Percentiles rank a stretch among this genome's conserved stretches.
These are phyloP conservation scores for Hemiscyllium ocellatum DNA, from an alignment of 2,113 vertebrate species.

Conservation along the genomic window DNA sequence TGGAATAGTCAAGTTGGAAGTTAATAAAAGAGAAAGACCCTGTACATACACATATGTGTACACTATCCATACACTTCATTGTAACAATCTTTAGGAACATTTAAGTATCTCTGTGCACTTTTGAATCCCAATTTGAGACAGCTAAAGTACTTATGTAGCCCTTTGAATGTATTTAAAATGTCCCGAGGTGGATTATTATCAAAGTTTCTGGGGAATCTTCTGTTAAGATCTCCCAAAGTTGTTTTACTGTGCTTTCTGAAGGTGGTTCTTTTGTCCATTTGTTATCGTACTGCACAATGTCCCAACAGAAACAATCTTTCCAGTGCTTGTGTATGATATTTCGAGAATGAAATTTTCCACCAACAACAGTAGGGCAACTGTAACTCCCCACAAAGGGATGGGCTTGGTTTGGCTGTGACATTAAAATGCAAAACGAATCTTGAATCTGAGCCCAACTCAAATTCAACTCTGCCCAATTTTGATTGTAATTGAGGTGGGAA, in stretches of 20 bases:
- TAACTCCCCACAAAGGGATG: neutral
- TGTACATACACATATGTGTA: neutral
- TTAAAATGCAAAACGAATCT: neutral
- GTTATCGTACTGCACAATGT: neutral
- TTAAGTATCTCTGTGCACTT: neutral
- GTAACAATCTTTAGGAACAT: neutral
- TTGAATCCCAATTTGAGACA: neutral
- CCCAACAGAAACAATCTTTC: neutral
- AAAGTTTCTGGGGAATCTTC: neutral
- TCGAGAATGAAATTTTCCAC: neutral
- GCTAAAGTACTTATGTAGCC: neutral
- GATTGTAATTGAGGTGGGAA: neutral
- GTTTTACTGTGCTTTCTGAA: neutral
- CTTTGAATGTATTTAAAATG: neutral
- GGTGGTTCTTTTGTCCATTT: neutral
- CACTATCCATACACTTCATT: neutral
- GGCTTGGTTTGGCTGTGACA: neutral
- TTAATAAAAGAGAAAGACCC: neutral
- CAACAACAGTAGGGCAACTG: neutral
- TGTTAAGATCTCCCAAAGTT: neutral
- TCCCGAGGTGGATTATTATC: neutral
- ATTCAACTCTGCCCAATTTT: neutral
- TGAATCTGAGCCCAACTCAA: neutral
- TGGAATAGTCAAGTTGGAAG: neutral
- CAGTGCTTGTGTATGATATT: neutral